Conservation (phyloP, 2,113 vertebrate genomes). For the Arenaria interpres region DNA sequence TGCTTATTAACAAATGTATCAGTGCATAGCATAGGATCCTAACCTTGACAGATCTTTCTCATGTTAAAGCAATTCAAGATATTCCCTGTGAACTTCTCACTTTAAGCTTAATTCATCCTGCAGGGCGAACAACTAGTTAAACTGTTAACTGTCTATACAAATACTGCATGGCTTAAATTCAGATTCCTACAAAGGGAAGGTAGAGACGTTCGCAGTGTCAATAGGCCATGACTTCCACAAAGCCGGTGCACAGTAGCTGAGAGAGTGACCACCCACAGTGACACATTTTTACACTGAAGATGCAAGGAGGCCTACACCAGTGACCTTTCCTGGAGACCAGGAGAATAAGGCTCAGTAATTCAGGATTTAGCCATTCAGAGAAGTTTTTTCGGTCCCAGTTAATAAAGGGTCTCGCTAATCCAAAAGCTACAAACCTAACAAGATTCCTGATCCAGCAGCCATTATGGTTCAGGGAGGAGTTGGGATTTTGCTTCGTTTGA, state of each 20-base stretch:
- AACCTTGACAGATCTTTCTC: neutral
- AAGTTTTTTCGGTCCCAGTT: neutral
- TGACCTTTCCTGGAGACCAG: conserved; percentile 60
- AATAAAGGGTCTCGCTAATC: conserved; percentile 52
- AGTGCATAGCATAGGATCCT: neutral
- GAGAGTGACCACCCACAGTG: conserved; percentile 63
- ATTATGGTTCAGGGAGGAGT: neutral
- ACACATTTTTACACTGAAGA: conserved; percentile 53
- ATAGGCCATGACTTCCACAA: conserved; percentile 39
- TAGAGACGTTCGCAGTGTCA: conserved; percentile 45
- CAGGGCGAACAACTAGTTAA: conserved; percentile 42
- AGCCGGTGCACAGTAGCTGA: neutral
- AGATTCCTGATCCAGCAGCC: conserved; percentile 6
- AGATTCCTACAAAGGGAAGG: conserved; percentile 39
- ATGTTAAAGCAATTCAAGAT: neutral
- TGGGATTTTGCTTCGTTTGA: neutral
- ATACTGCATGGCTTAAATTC: neutral
- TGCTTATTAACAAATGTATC: neutral
- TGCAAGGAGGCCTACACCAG: conserved; percentile 23
- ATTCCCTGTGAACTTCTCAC: neutral
- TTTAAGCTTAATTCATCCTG: neutral
- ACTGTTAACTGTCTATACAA: neutral
- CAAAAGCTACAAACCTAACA: conserved; percentile 49
- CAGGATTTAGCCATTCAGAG: conserved; percentile 57
- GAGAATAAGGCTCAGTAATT: conserved; percentile 50